Base-by-base conservation (phyloP, 2,797 vertebrate genomes). In the Tokudaia muenninki region DNA sequence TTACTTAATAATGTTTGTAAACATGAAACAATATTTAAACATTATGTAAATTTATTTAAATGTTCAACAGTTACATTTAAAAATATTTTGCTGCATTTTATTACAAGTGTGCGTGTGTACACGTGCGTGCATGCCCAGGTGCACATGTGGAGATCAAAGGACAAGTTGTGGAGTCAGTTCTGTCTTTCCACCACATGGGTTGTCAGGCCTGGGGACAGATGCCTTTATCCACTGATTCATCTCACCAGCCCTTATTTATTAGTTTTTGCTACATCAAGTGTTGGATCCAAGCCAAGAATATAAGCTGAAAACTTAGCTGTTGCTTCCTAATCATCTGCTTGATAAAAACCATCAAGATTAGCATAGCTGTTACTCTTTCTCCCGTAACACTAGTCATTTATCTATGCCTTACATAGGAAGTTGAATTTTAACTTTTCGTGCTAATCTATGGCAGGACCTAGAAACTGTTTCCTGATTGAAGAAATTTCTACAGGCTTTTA, bases 261-360 rank as follows among this genome's bases (percentile, higher is more conserved):
- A 77, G 22, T 70, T 94, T 81, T 87, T 67, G 44, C 29, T 83
- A 0, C 75, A 44, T 83, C 65, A 92, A 91, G 75, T 83, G 5
- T 90, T 82, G n/a, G 4, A 3, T 50, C 72, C 1, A 93, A 93
- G 84, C 31, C 80, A 91, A 95, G 63, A 34, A 75, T 3, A 31
- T 47, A 57, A n/a, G 13, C 41, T 88, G 59, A 37, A 96, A 91
- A 67, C 24, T 77, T 90, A 81, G 75, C 13, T 86, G 26, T 41
- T 93, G 41, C 8, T 94, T 93, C 87, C 59, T 22, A 21, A 63
- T 78, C 80, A 81, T 84, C 52, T 91, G 55, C 67, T 78, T 75
- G 37, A 84, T 78, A 26, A 86, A 84, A 92, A 50, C 44, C 24
- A 59, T 59, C 82, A 72, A 19, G 34, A 81, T 80, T 87, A 87